Percentiles rank a stretch among this genome's conserved stretches.
Evolutionary conservation across 2,888 invertebrate genomes (phyloP).

Genomic region (Melanostoma mellinum): DNA sequence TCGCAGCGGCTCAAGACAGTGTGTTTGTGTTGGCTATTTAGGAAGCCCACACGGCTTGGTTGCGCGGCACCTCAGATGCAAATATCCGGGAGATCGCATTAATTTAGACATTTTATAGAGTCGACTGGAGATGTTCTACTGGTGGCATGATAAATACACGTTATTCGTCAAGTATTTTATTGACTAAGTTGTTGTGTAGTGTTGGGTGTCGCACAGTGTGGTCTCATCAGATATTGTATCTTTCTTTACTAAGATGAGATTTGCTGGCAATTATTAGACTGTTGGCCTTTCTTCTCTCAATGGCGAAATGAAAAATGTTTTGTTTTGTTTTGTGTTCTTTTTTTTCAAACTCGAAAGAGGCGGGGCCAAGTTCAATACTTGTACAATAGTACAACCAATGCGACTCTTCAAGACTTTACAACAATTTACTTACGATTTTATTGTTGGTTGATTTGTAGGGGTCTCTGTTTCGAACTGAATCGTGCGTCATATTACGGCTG

Average conservation of each 20-base stretch:
- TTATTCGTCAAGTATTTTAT: constrained; percentile 70
- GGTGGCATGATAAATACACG: constrained; percentile 65
- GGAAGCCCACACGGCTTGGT: constrained; percentile 59
- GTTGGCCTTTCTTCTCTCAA: constrained; percentile 19
- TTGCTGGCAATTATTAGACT: constrained; percentile 56
- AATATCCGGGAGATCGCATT: constrained; percentile 67
- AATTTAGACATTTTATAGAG: constrained; percentile 67
- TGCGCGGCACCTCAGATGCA: constrained; percentile 49
- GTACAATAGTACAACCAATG: constrained; percentile 15
- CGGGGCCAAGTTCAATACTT: constrained; percentile 16
- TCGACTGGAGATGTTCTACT: constrained; percentile 40
- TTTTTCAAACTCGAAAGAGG: constrained; percentile 29
- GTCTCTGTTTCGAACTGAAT: constrained; percentile 36
- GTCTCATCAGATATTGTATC: constrained; percentile 58
- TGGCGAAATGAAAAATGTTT: constrained; percentile 38
- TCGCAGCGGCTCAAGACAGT: neutral
- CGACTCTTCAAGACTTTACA: neutral
- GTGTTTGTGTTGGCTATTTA: constrained; percentile 39
- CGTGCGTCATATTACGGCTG: constrained; percentile 33
- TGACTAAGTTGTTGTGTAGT: constrained; percentile 34
- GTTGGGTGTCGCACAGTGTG: constrained; percentile 63
- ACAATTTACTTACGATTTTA: constrained; percentile 34
- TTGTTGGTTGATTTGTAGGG: constrained; percentile 34
- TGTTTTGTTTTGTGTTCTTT: constrained; percentile 1
- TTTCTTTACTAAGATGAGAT: constrained; percentile 34